These are phyloP conservation scores for Orycteropus afer DNA, from an alignment of 2,113 vertebrate species.

Conservation along the genomic window DNA sequence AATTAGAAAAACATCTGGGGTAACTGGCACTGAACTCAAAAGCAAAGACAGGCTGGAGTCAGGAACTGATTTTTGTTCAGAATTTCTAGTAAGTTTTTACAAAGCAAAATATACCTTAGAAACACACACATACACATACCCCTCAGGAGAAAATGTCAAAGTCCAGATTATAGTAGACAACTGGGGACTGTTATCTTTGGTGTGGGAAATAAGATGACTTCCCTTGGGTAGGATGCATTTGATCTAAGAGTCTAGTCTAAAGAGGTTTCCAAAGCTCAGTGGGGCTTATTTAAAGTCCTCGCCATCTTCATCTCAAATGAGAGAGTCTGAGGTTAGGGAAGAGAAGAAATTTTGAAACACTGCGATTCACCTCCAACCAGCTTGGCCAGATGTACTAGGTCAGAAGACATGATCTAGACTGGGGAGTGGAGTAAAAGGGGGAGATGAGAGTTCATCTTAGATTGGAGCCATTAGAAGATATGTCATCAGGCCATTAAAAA, in stretches of 20 bases:
- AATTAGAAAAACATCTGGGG: not conserved
- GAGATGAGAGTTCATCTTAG: not conserved
- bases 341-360: not conserved
- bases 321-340: not conserved
- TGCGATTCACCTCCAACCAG: not conserved
- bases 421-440: not conserved
- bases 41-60: not conserved
- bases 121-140: not conserved
- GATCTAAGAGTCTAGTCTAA: not conserved
- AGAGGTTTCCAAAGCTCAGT: not conserved
- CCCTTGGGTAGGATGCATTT: not conserved
- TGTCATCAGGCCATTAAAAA: conserved; percentile 14
- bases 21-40: not conserved
- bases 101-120: conserved; percentile 27
- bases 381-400: not conserved
- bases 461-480: not conserved
- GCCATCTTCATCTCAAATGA: not conserved
- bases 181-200: not conserved
- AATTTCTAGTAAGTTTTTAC: conserved; percentile 25
- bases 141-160: not conserved
- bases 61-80: not conserved
- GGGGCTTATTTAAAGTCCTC: not conserved
- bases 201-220: not conserved
- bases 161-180: not conserved
- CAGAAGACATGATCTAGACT: not conserved